phyloP scores from a whole-genome alignment of 1,140 invertebrate species.

The Lordiphosa clarofinis region DNA sequence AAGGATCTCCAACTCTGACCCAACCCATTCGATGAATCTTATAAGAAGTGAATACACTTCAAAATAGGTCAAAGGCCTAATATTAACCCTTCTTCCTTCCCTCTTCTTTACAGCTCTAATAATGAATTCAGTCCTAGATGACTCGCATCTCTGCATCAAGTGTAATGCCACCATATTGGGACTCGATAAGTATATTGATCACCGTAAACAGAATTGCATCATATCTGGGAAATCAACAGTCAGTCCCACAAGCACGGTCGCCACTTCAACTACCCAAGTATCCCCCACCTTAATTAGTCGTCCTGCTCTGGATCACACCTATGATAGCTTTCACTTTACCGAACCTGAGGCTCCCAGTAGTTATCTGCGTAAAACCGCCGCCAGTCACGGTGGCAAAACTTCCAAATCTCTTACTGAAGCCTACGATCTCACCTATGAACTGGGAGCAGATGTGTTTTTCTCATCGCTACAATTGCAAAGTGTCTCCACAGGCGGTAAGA shows the following conservation, averaged over 20 bases:
- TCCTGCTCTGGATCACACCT: conserved; percentile 44
- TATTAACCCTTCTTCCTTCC: not conserved
- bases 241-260: not conserved
- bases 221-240: conserved; percentile 24
- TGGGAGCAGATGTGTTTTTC: conserved; percentile 91
- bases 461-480: conserved; percentile 91
- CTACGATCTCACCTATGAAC: conserved; percentile 80
- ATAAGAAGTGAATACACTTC: no score
- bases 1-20: no score
- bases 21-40: no score
- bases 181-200: conserved; percentile 89
- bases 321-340: conserved; percentile 71
- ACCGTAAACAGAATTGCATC: conserved; percentile 85
- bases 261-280: conserved; percentile 23
- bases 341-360: conserved; percentile 79
- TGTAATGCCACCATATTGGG: conserved; percentile 90
- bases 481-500: conserved; percentile 81
- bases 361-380: conserved; percentile 48
- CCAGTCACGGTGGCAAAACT: conserved; percentile 62
- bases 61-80: not conserved
- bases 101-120: conserved; percentile 26
- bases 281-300: conserved; percentile 50
- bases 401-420: conserved; percentile 61
- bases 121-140: conserved; percentile 85
- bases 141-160: conserved; percentile 91